Evolutionary conservation across 2,113 vertebrate genomes (phyloP).

Genomic region (Casuarius casuarius): DNA sequence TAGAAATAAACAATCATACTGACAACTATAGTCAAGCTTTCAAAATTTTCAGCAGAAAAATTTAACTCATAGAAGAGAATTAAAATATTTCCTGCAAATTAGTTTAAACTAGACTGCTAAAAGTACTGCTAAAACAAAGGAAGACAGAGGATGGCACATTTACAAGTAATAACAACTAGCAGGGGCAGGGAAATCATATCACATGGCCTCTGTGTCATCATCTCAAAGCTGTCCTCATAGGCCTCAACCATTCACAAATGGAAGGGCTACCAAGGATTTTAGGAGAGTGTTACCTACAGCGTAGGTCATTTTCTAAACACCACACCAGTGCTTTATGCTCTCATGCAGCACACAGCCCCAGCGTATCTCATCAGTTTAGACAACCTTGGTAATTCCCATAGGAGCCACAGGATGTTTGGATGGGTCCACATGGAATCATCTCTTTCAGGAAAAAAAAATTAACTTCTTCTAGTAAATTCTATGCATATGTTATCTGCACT

Average conservation of each 20-base stretch:
- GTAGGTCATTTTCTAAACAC: no score
- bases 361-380: no score
- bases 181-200: not conserved
- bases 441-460: not conserved
- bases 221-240: no score
- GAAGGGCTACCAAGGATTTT: no score
- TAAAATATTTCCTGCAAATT: rapidly evolving
- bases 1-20: not conserved
- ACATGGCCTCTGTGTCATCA: not conserved
- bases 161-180: not conserved
- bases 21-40: not conserved
- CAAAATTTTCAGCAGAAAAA: not conserved
- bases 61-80: rapidly evolving
- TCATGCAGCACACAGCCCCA: no score
- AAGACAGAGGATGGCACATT: not conserved
- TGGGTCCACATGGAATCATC: not conserved
- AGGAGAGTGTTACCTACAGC: no score
- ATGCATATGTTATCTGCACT: no score
- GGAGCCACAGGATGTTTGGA: no score
- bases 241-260: no score
- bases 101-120: not conserved
- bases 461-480: not conserved
- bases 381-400: not conserved
- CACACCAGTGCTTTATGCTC: no score
- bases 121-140: not conserved